Evolutionary conservation across 2,113 vertebrate species (phyloP), one percentile per base, ranked within the genome.

Genomic region (Sinocyclocheilus grahami): DNA sequence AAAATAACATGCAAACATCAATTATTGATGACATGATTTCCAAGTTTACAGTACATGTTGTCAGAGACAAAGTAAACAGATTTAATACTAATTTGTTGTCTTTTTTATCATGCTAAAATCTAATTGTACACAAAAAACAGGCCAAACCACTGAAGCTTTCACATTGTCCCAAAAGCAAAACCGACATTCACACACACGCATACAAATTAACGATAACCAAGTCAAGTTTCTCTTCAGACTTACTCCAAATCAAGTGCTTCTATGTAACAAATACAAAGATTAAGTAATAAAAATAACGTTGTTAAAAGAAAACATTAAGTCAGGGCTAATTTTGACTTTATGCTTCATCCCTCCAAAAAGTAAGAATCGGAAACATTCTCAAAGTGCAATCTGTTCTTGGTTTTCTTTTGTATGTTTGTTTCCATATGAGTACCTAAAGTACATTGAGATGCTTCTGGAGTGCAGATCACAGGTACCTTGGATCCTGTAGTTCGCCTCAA

Each of bases 321-420:
- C 85, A 88, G 92, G 92, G 92, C 87, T 90, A 92, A 27, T 79
- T 69, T 87, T 84, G 84, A 90, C 88, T 88, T 85, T 84, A 91
- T 90, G 88, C 90, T 92, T 93, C 90, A 92, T 90, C 90, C 91
- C 89, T 93, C 93, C 88, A 84, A 85, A 89, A 27, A 53, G 37
- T 80, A 85, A 91, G 91, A 92, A 88, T 78, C n/a, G 89, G 90
- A 92, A 93, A 92, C 90, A 89, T 90, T 90, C 84, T 78, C 89
- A 95, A 95, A 95, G 94, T 95, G 95, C 94, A 93, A 90, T 72
- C 82, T 91, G 88, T 89, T 92, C 86, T 87, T 71, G 60, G 84
- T 74, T 79, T 76, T 75, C 42, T n/a, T 83, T 90, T 83, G 67
- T 11, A 48, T 48, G 46, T 48, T 48, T 46, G 46, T 60, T 78